Conservation (phyloP, 2,888 invertebrate genomes). For the Aromia moschata region DNA sequence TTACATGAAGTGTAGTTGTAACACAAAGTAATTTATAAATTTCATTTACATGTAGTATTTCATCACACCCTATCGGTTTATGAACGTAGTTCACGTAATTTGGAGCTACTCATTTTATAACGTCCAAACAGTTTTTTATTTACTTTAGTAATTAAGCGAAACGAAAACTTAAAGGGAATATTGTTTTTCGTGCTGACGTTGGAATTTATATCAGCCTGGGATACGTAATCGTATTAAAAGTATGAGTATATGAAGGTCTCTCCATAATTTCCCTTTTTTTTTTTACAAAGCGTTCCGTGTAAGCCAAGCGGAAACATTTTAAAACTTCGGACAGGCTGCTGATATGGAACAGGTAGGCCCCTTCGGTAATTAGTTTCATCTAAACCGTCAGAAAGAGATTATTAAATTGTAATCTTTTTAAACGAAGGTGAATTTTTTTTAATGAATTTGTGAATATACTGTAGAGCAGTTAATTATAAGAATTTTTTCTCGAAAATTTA, state of each 20-base stretch:
- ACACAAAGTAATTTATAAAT: too few relatives aligned
- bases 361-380: constrained; percentile 2
- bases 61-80: too few relatives aligned
- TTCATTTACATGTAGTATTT: too few relatives aligned
- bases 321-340: constrained; percentile 21
- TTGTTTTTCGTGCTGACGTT: background rate
- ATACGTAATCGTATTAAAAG: constrained; percentile 31
- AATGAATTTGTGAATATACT: too few relatives aligned
- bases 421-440: too few relatives aligned
- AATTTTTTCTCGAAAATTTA: too few relatives aligned
- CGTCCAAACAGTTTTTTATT: background rate
- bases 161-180: background rate
- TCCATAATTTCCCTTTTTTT: constrained; percentile 28
- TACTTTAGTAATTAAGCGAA: background rate
- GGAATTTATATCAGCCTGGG: background rate
- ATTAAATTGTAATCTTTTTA: too few relatives aligned
- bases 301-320: constrained; percentile 28
- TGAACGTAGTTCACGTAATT: too few relatives aligned
- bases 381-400: too few relatives aligned
- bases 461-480: too few relatives aligned
- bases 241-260: constrained; percentile 28
- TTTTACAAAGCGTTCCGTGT: constrained; percentile 31
- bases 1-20: too few relatives aligned
- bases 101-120: background rate
- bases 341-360: background rate